phyloP scores from a whole-genome alignment of 2,888 invertebrate species.

The Cephus sareptanus region DNA sequence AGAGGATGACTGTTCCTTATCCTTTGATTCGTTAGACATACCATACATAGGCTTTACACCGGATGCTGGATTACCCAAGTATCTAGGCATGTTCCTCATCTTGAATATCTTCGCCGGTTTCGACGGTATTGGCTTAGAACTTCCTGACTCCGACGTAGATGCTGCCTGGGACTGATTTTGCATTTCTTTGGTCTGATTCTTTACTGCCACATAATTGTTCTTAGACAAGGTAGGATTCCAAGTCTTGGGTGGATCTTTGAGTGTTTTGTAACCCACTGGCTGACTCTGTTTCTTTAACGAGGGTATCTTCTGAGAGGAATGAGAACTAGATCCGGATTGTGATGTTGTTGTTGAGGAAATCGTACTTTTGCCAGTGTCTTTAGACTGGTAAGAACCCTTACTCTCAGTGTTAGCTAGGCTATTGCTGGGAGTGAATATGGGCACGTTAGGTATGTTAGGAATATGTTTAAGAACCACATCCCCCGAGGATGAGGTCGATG shows the following conservation, averaged over 20 bases:
- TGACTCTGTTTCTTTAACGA: conserved; percentile 44
- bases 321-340: conserved; percentile 25
- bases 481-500: conserved; percentile 27
- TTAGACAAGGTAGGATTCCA: conserved; percentile 73
- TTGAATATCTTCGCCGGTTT: conserved; percentile 72
- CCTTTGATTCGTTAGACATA: conserved; percentile 64
- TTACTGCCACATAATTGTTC: conserved; percentile 62
- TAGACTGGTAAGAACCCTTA: conserved; percentile 28
- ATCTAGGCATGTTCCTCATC: conserved; percentile 70
- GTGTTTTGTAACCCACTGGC: conserved; percentile 70
- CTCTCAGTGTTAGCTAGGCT: conserved; percentile 37
- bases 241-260: conserved; percentile 71
- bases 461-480: conserved; percentile 41
- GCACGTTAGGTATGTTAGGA: conserved; percentile 58
- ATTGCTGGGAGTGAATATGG: conserved; percentile 50
- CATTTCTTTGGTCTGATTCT: conserved; percentile 58
- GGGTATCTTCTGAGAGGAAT: conserved; percentile 35
- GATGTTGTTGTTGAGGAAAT: conserved; percentile 23
- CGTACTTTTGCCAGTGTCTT: conserved; percentile 17
- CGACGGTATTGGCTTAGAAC: conserved; percentile 47
- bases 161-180: conserved; percentile 39
- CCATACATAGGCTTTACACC: conserved; percentile 73
- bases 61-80: conserved; percentile 71
- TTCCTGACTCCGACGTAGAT: conserved; percentile 26
- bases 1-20: conserved; percentile 39